Conservation (phyloP, 2,113 vertebrate genomes). For the Gnathonemus longibarbis region DNA sequence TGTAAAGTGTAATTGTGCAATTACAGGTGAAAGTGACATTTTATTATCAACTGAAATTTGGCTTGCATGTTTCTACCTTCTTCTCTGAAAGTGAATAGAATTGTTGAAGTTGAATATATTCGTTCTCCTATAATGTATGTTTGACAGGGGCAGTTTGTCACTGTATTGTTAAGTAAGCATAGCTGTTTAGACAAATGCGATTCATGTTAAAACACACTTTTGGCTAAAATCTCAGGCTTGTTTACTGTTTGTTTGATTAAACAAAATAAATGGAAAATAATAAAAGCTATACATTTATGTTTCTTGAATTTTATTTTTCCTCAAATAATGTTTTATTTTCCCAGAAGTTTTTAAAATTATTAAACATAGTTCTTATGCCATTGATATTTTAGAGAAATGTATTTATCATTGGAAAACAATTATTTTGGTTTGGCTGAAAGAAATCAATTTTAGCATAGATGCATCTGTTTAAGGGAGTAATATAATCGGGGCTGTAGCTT, state of each 20-base stretch:
- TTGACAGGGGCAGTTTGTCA: background rate
- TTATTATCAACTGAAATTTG: slow-evolving; percentile 7
- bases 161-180: background rate
- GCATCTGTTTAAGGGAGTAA: background rate
- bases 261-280: slow-evolving; percentile 17
- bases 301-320: background rate
- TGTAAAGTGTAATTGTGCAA: slow-evolving; percentile 13
- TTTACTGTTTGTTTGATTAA: slow-evolving; percentile 23
- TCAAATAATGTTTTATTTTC: background rate
- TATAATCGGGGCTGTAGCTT: background rate
- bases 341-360: background rate
- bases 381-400: background rate
- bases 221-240: slow-evolving; percentile 21
- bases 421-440: background rate
- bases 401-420: background rate
- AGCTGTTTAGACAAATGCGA: slow-evolving; percentile 19
- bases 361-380: background rate
- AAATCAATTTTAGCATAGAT: background rate
- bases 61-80: slow-evolving; percentile 17
- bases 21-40: slow-evolving; percentile 13
- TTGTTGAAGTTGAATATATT: slow-evolving; percentile 10
- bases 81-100: slow-evolving; percentile 5
- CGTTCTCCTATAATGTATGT: slow-evolving; percentile 2
- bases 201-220: slow-evolving; percentile 6
- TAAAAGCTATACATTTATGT: slow-evolving; percentile 8